Evolutionary conservation across 2,888 invertebrate species (phyloP).

Genomic region (Cantharis nigra): DNA sequence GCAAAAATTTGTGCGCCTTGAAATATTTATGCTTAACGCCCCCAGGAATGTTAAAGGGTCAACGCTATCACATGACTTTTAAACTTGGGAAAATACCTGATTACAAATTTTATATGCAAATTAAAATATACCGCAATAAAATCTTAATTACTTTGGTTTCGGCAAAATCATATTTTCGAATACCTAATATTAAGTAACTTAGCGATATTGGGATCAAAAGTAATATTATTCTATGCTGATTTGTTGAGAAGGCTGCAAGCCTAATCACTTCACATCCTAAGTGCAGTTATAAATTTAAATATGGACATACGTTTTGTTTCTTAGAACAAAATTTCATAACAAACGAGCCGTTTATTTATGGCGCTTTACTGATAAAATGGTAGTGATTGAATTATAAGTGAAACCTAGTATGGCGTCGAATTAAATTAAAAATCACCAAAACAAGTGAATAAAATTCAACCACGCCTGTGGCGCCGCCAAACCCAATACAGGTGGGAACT

Average conservation of each 20-base stretch:
- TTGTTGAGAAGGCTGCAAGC: background rate
- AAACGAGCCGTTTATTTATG: background rate
- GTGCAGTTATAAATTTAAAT: background rate
- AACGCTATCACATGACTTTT: slow-evolving; percentile 36
- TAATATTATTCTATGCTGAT: background rate
- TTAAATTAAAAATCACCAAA: slow-evolving; percentile 43
- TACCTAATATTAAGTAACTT: too few relatives aligned
- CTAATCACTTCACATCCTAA: background rate
- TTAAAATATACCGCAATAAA: background rate
- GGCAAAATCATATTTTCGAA: background rate
- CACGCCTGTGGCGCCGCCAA: slow-evolving; percentile 53
- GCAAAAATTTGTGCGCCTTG: slow-evolving; percentile 24
- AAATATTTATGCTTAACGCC: slow-evolving; percentile 26
- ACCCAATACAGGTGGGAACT: slow-evolving; percentile 52
- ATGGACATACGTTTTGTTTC: slow-evolving; percentile 9
- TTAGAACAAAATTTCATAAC: slow-evolving; percentile 18
- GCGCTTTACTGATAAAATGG: slow-evolving; percentile 12
- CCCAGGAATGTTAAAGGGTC: slow-evolving; percentile 31
- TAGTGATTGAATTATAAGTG: slow-evolving; percentile 24
- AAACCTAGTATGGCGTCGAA: slow-evolving; percentile 39
- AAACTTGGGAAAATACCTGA: background rate
- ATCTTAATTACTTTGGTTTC: background rate
- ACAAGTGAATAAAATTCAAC: slow-evolving; percentile 42
- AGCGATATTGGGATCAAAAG: background rate
- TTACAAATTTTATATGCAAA: background rate